Evolutionary conservation across 2,888 invertebrate genomes (phyloP).

Genomic region (Leptinotarsa tumamoca): DNA sequence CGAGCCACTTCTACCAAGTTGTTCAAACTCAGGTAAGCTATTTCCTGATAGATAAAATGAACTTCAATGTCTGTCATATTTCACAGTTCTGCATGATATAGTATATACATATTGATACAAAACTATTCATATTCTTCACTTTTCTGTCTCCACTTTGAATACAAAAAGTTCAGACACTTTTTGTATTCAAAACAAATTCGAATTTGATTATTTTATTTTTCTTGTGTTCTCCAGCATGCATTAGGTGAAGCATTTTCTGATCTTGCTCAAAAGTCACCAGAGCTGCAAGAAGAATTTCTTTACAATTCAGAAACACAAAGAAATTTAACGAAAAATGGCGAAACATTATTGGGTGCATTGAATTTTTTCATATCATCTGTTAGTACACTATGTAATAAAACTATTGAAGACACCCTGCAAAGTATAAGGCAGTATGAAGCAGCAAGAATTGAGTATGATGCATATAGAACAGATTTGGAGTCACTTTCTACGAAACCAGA

Average conservation of each 20-base stretch:
- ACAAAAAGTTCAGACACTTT: too few species aligned
- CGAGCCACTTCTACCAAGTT: slow-evolving; percentile 89
- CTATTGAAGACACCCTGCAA: slow-evolving; percentile 93
- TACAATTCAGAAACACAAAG: slow-evolving; percentile 97
- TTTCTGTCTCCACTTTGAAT: too few species aligned
- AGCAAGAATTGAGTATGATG: slow-evolving; percentile 94
- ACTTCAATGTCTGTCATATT: too few species aligned
- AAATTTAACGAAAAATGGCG: slow-evolving; percentile 92
- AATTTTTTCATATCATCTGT: slow-evolving; percentile 97
- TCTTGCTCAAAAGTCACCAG: slow-evolving; percentile 95
- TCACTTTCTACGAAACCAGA: slow-evolving; percentile 77
- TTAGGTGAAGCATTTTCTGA: slow-evolving; percentile 95
- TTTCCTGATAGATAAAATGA: neutral
- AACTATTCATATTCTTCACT: too few species aligned
- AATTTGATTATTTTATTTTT: neutral
- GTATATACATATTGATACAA: too few species aligned
- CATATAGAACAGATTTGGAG: slow-evolving; percentile 95
- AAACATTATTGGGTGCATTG: slow-evolving; percentile 90
- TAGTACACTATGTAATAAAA: slow-evolving; percentile 95
- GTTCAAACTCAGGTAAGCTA: slow-evolving; percentile 78
- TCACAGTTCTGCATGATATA: too few species aligned
- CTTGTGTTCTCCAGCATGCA: slow-evolving; percentile 74
- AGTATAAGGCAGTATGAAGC: slow-evolving; percentile 83
- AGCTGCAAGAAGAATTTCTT: slow-evolving; percentile 92
- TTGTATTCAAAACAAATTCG: too few species aligned